phyloP scores from a whole-genome alignment of 2,888 invertebrate species.

The Silvanus unidentatus region DNA sequence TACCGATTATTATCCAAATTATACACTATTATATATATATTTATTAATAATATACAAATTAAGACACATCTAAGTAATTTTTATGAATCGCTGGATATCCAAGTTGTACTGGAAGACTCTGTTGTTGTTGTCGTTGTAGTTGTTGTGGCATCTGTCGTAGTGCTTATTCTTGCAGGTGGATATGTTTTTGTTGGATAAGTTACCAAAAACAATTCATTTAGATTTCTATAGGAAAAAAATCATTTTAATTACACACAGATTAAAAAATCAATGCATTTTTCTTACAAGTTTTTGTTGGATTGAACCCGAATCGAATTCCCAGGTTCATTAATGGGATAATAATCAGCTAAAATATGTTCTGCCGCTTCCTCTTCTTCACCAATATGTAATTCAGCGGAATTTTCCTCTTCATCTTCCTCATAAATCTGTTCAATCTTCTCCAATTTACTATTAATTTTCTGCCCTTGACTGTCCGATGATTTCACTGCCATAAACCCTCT shows the following conservation, averaged over 20 bases:
- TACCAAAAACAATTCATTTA: conserved; percentile 39
- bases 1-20: no score
- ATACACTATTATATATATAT: no score
- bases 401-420: conserved; percentile 31
- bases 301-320: no score
- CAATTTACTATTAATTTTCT: conserved; percentile 20
- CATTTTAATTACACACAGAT: no score
- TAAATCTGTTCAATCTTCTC: conserved; percentile 27
- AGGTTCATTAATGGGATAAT: conserved; percentile 2
- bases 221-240: conserved; percentile 34
- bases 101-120: conserved; percentile 16
- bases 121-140: conserved; percentile 29
- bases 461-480: conserved; percentile 21
- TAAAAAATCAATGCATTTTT: no score
- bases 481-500: conserved; percentile 27
- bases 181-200: conserved; percentile 38
- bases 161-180: no score
- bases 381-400: conserved; percentile 36
- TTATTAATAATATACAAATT: no score
- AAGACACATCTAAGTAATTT: no score
- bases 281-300: no score
- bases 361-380: conserved; percentile 37
- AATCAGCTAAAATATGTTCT: conserved; percentile 36
- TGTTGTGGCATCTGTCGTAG: no score
- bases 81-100: no score